These are phyloP conservation scores for Andrena bicolor DNA, from an alignment of 2,888 invertebrate genomes.

Conservation along the genomic window DNA sequence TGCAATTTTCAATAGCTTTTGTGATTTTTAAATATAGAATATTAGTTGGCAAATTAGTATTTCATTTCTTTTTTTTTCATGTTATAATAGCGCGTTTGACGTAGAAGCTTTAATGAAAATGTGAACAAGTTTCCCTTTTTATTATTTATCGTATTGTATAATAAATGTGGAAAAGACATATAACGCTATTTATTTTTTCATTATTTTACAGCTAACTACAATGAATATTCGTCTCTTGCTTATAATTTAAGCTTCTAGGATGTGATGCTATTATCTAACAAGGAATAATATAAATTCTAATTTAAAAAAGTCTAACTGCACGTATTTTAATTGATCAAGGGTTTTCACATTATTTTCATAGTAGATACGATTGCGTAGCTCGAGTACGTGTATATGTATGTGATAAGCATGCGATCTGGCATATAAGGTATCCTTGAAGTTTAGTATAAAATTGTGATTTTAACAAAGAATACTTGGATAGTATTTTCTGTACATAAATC, in stretches of 20 bases:
- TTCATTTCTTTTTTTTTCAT: background rate
- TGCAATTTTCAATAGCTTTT: slow-evolving; percentile 34
- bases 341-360: slow-evolving; percentile 13
- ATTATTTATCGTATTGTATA: background rate
- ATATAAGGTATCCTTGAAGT: background rate
- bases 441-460: slow-evolving; percentile 13
- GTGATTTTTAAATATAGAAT: slow-evolving; percentile 6
- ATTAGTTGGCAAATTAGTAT: background rate
- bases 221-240: background rate
- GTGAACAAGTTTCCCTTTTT: background rate
- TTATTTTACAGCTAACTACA: background rate
- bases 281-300: background rate
- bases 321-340: slow-evolving; percentile 27
- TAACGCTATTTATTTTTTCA: background rate
- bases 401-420: background rate
- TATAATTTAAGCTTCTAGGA: background rate
- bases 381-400: background rate
- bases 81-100: background rate
- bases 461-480: background rate
- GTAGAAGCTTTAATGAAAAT: slow-evolving; percentile 2
- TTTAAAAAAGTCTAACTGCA: slow-evolving; percentile 19
- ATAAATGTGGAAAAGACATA: slow-evolving; percentile 1
- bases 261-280: background rate
- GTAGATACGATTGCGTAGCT: slow-evolving; percentile 5
- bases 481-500: background rate